phyloP scores from a whole-genome alignment of 2,113 vertebrate genomes.

The Pterocles burchelli region DNA sequence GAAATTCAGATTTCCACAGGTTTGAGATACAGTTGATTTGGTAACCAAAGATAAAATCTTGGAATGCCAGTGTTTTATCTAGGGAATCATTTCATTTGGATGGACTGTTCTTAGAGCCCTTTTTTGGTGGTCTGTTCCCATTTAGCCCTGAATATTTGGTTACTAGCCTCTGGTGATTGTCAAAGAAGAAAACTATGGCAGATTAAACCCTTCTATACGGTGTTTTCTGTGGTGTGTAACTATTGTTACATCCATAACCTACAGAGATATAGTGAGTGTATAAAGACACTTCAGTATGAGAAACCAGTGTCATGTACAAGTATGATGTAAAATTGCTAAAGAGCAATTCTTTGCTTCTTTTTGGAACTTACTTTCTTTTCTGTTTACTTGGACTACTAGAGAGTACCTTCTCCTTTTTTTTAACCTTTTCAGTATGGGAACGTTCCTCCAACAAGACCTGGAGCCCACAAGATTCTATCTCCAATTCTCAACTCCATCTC shows the following conservation, averaged over 20 bases:
- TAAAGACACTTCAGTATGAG: background rate
- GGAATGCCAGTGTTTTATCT: background rate
- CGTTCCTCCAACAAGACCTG: background rate
- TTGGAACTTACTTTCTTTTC: background rate
- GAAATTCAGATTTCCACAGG: background rate
- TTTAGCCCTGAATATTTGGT: background rate
- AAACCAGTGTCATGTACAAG: background rate
- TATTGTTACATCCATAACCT: background rate
- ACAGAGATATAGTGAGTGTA: background rate
- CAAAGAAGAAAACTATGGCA: background rate
- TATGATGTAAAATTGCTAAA: background rate
- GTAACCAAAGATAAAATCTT: background rate
- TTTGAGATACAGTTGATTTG: background rate
- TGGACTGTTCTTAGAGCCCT: background rate
- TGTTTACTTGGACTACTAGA: background rate
- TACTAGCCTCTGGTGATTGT: background rate
- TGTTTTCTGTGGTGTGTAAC: background rate
- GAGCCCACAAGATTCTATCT: background rate
- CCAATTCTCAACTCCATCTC: background rate
- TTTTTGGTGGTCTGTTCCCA: background rate
- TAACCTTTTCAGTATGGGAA: background rate
- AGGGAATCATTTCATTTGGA: background rate
- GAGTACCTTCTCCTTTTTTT: background rate
- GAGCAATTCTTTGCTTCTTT: background rate
- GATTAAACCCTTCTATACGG: background rate